Base-by-base conservation (phyloP, 2,797 vertebrate species). In the Oreortyx pictus region DNA sequence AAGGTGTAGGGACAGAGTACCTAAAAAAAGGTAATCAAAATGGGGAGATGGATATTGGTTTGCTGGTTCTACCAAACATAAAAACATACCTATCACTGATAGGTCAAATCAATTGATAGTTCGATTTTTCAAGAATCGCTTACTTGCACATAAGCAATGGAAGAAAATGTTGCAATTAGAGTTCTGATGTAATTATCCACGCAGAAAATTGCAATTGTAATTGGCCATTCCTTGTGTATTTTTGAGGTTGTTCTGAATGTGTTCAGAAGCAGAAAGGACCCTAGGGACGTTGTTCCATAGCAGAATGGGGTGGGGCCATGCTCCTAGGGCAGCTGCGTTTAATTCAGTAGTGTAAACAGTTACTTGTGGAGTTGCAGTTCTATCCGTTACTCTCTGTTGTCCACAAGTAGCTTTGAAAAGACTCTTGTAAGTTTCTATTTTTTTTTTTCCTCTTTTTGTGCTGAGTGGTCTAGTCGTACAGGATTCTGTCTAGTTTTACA, bases 91-190 rank as follows among this genome's bases (percentile, higher is more conserved):
- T 2, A 5, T 31, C 46, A 68, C 3, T 29, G 8, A 54, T 83
- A 41, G 39, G 39, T 14, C 39, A 41, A 41, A 41, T 82, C 9
- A 76, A 68, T 60, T 7, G 68, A 39, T 0, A 18, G 41, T 79
- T 59, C 65, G 31, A 1, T 56, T 60, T 27, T 84, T 59, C 9
- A 61, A 57, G 89, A 75, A 62, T 24, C 54, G 7, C 25, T 13
- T 73, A n/a, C 8, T 54, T 47, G 25, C 1, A 2, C 17, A 9
- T 49, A 37, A 4, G 1, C 8, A 37, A 41, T 11, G 2, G 43
- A n/a, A 64, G 50, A 66, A 78, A 76, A 50, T 5, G 3, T 2
- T 82, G 43, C 23, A 60, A 14, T 56, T 24, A 50, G 64, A 76
- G 17, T 84, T 75, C 50, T 56, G 47, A 18, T 59, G 8, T 39